A percentile compares a stretch with the other conserved stretches of the same genome.
phyloP scores from a whole-genome alignment of 2,888 invertebrate genomes.

The Drosophila pegasa region DNA sequence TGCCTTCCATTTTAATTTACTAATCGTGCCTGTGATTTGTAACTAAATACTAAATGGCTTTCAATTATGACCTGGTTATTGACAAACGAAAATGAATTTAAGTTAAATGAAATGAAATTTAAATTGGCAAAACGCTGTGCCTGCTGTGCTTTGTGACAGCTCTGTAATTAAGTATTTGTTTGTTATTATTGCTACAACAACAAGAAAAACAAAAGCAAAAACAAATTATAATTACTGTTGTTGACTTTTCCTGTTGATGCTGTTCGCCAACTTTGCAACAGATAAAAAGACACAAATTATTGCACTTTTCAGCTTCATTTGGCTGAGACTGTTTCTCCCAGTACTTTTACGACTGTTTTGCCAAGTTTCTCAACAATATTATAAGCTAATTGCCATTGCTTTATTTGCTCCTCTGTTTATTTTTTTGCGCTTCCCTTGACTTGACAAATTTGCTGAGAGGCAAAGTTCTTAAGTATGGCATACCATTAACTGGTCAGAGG shows the following conservation, averaged over 20 bases:
- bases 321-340: conserved; percentile 14
- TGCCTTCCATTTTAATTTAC: not conserved
- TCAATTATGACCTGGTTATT: not conserved
- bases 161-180: conserved; percentile 36
- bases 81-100: not conserved
- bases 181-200: conserved; percentile 26
- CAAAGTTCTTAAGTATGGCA: conserved; percentile 18
- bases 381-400: conserved; percentile 44
- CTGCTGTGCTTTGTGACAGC: conserved; percentile 21
- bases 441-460: not conserved
- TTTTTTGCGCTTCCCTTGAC: conserved; percentile 11
- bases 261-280: conserved; percentile 18
- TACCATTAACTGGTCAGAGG: conserved; percentile 39
- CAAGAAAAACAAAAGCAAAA: conserved; percentile 2
- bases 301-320: conserved; percentile 55
- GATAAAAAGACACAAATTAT: conserved; percentile 59
- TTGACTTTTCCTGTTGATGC: conserved; percentile 27
- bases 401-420: not conserved
- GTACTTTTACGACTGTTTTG: conserved; percentile 33
- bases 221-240: conserved; percentile 44
- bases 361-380: conserved; percentile 49
- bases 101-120: conserved; percentile 23
- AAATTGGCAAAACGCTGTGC: conserved; percentile 16
- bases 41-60: not conserved
- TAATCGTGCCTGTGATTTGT: too few relatives aligned